Evolutionary conservation across 1,140 invertebrate genomes (phyloP), one percentile per base, ranked within the genome.

Genomic region (Apis cerana): DNA sequence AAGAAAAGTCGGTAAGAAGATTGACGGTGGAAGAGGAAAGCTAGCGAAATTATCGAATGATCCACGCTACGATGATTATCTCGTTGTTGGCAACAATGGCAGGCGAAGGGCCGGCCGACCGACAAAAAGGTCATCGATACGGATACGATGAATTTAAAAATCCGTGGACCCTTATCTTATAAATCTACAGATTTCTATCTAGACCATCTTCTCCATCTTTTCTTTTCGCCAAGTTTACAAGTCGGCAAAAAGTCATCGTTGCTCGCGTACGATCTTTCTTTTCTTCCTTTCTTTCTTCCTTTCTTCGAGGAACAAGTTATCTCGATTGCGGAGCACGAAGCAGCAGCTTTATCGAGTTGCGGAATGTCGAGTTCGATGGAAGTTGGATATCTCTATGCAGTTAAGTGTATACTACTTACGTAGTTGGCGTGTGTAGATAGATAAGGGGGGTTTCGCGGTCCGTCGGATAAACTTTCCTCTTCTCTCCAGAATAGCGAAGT

Each of bases 11-110:
- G 54, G 43, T 64, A 58, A 74, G 54, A 59, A 50, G 10, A 48
- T 54, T 27, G 23, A 15, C 13, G 70, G 15, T 17, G 15, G 61
- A 61, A 68, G 64, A 19, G 56, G 82, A 92, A 92, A 91, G 58
- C 86, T 54, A 48, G 88, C 83, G 88, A 94, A 94, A 94, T 94
- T 94, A 94, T 90, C 92, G 92, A 92, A 93, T 93, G 85, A 94
- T 91, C 84, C 80, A 93, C 89, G 92, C 90, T 93, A 91, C 84
- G 89, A 89, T 92, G 92, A 91, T 88, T 87, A 86, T 82, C 81
- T 90, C 83, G 91, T 93, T 93, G 90, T 91, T 90, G 86, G 74
- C 80, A 86, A 93, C 92, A 93, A 93, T 93, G 71, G 61, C 33
- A 2, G 62, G 27, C 80, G 86, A 90, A 92, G 91, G 4, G 27